A percentile compares a stretch with the other conserved stretches of the same genome.
These are phyloP conservation scores for Xyliphius kryptos DNA, from an alignment of 2,113 vertebrate species.

Conservation along the genomic window DNA sequence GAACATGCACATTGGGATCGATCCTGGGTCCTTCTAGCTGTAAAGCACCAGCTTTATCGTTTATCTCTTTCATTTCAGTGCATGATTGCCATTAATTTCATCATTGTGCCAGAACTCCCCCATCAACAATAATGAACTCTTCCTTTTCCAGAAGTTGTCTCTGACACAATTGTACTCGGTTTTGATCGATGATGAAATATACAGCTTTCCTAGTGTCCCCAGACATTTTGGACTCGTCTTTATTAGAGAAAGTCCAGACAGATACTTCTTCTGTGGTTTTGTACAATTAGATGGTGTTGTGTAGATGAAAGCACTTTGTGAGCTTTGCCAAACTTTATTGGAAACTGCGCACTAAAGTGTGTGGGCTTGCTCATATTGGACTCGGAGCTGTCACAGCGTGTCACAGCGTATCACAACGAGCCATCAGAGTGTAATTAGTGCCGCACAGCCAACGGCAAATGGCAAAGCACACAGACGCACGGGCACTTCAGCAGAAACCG, in stretches of 20 bases:
- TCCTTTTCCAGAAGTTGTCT: conserved; percentile 10
- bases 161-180: conserved; percentile 7
- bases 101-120: background rate
- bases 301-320: conserved; percentile 10
- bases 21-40: no score
- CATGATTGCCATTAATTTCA: background rate
- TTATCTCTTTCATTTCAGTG: background rate
- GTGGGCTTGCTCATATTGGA: conserved; percentile 20
- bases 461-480: background rate
- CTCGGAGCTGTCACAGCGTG: conserved; percentile 27
- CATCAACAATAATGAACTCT: background rate
- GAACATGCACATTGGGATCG: no score
- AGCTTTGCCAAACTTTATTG: conserved; percentile 18
- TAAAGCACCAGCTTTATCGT: background rate
- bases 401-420: conserved; percentile 18
- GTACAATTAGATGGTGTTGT: conserved; percentile 5
- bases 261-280: background rate
- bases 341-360: conserved; percentile 2
- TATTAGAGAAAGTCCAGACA: conserved; percentile 2
- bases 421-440: conserved; percentile 20
- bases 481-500: background rate
- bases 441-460: conserved; percentile 14
- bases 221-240: background rate
- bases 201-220: background rate
- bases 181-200: conserved; percentile 12